Base-by-base conservation (phyloP, 2,888 invertebrate genomes). In the Bibio marci region DNA sequence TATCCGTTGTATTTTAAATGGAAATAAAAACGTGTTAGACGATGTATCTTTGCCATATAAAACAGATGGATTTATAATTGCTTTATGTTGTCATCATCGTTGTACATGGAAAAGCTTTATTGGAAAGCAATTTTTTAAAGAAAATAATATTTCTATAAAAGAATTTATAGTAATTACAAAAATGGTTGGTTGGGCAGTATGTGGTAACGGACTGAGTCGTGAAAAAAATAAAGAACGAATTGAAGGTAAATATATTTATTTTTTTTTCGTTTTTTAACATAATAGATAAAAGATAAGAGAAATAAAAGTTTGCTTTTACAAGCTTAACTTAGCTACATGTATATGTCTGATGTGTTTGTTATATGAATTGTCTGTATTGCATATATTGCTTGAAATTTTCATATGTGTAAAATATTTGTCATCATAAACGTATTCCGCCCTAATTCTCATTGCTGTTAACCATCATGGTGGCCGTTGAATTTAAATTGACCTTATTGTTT, bases 1-100 rank as follows among this genome's bases (percentile, higher is more conserved):
- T 2, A 54, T 87, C 41, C 70, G 75, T 30, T 82, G 85, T 56
- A 4, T 22, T 6, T 57, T 61, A 22, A 65, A 65, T 32, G 58
- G 53, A 11, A 62, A 48, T 46, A 13, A 26, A 10, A 30, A 15
- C 3, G 33, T 33, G 2, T 11, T 26, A n/a, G 12, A 25, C 8
- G 17, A 14, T 1, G 18, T 40, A 0, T 59, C 50, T 49, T 50
- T 43, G 49, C 56, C 43, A 30, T 22, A 22, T 22, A 53, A 41
- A 59, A 62, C 51, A 49, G 70, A 51, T 38, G 85, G 80, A 6
- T 53, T 77, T 30, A 64, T 82, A 40, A 71, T 91, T 54, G 87
- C 91, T 3, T 72, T 88, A 17, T 92, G 92, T 59, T 92, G 92
- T 57, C 90, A 91, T 60, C 91, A 92, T 62, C 72, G 80, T 47